Percentiles rank a stretch among this genome's conserved stretches.
phyloP scores from a whole-genome alignment of 2,888 invertebrate species.

The Aelia acuminata region DNA sequence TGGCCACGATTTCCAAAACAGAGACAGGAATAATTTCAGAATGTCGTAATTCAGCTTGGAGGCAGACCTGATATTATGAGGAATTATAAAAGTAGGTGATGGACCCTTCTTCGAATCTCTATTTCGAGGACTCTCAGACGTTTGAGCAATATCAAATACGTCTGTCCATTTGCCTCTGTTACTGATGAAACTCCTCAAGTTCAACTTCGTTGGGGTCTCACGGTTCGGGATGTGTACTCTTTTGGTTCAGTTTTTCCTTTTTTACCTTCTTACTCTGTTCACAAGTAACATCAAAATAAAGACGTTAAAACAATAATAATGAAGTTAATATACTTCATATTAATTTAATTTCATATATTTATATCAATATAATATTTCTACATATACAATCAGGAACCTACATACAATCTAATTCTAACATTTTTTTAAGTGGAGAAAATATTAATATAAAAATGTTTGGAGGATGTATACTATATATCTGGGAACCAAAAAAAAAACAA shows the following conservation, averaged over 20 bases:
- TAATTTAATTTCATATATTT: too few relatives aligned
- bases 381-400: too few relatives aligned
- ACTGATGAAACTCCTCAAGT: slow-evolving; percentile 20
- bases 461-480: too few relatives aligned
- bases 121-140: neutral
- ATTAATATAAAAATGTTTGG: too few relatives aligned
- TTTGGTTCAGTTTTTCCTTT: neutral
- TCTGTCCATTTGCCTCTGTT: neutral
- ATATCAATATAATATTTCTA: too few relatives aligned
- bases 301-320: too few relatives aligned
- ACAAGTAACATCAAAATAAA: too few relatives aligned
- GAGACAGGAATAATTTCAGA: neutral
- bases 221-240: neutral
- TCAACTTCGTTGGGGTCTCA: neutral
- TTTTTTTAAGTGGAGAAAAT: too few relatives aligned
- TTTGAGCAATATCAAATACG: neutral
- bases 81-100: slow-evolving; percentile 35
- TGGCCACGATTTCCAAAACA: neutral
- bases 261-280: too few relatives aligned
- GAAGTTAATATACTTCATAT: too few relatives aligned
- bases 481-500: too few relatives aligned
- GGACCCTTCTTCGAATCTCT: neutral
- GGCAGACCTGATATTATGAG: slow-evolving; percentile 4
- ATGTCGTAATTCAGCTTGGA: neutral
- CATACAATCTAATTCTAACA: too few relatives aligned